Evolutionary conservation across 1,140 invertebrate genomes (phyloP).

Genomic region (Lepeophtheirus salmonis): DNA sequence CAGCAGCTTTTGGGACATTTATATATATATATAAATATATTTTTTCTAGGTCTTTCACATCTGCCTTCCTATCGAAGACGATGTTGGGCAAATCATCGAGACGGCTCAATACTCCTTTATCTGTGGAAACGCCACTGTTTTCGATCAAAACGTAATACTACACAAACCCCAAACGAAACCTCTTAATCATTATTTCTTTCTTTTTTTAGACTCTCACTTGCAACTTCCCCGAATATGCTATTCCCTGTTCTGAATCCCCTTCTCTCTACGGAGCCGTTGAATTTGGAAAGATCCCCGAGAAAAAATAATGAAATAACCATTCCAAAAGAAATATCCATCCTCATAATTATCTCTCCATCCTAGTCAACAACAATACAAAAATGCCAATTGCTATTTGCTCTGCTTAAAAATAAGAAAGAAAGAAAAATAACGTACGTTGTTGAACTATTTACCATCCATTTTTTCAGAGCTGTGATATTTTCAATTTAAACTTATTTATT

Average conservation of each 20-base stretch:
- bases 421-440: no score
- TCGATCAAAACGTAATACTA: slow-evolving; percentile 43
- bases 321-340: no score
- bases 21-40: background rate
- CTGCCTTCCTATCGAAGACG: slow-evolving; percentile 21
- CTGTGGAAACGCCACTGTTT: slow-evolving; percentile 60
- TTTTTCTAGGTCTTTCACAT: slow-evolving; percentile 24
- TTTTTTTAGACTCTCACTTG: slow-evolving; percentile 24
- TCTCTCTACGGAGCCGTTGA: slow-evolving; percentile 22
- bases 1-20: slow-evolving; percentile 21
- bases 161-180: background rate
- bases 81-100: slow-evolving; percentile 33
- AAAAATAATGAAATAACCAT: slow-evolving; percentile 1
- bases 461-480: no score
- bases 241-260: slow-evolving; percentile 24
- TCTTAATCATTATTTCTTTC: background rate
- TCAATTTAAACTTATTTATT: no score
- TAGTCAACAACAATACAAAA: no score
- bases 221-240: slow-evolving; percentile 24
- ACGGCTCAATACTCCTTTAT: slow-evolving; percentile 54
- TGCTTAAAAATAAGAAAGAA: no score
- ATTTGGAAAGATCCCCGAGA: slow-evolving; percentile 19
- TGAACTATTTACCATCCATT: no score
- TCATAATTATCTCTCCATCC: no score
- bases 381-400: no score